These are phyloP conservation scores for Brienomyrus brachyistius DNA, from an alignment of 2,113 vertebrate species.

Conservation along the genomic window DNA sequence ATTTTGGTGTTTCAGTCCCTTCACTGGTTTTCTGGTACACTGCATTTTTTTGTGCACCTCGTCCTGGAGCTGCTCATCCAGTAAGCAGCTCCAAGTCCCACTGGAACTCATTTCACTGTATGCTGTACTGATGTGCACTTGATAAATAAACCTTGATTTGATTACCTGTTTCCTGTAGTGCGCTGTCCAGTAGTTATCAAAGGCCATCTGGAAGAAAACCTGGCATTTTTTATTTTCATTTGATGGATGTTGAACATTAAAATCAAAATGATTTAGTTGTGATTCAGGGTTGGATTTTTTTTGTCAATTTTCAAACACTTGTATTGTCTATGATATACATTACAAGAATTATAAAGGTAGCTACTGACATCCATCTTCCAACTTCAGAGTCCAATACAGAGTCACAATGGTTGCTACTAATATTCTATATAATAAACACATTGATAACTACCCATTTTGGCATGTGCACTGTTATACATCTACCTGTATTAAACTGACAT, in stretches of 20 bases:
- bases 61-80: neutral
- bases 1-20: neutral
- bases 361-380: neutral
- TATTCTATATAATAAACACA: neutral
- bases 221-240: neutral
- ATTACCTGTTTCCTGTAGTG: neutral
- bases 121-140: neutral
- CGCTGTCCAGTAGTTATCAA: neutral
- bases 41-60: neutral
- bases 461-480: too few relatives aligned
- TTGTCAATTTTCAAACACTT: neutral
- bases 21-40: neutral
- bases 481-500: too few relatives aligned
- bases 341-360: neutral
- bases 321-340: neutral
- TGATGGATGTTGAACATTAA: neutral
- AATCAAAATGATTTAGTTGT: neutral
- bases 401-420: neutral
- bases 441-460: too few relatives aligned
- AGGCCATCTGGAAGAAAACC: neutral
- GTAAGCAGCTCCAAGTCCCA: neutral
- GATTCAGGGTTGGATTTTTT: neutral
- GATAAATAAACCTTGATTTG: neutral
- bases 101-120: neutral
- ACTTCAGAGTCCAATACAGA: neutral